Evolutionary conservation across 2,113 vertebrate genomes (phyloP).

Genomic region (Nothoprocta perdicaria): DNA sequence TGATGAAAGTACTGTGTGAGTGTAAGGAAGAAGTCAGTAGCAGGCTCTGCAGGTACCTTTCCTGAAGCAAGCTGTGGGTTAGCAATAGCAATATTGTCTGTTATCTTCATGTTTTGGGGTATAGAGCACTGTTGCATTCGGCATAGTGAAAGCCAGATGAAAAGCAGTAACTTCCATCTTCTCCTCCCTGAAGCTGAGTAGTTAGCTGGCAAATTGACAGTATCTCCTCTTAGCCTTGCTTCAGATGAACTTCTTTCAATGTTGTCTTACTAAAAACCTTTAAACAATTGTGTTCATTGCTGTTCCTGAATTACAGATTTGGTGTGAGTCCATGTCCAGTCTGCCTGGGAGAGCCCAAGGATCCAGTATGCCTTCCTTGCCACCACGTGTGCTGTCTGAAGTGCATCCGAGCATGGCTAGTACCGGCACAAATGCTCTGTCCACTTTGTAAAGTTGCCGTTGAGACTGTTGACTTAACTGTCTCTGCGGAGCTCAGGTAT

Average conservation of each 20-base stretch:
- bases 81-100: background rate
- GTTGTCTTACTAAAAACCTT: background rate
- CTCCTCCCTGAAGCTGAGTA: background rate
- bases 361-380: conserved; percentile 87
- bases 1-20: conserved; percentile 80
- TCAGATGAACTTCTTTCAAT: background rate
- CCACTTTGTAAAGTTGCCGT: conserved; percentile 77
- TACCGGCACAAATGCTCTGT: conserved; percentile 82
- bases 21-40: conserved; percentile 85
- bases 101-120: background rate
- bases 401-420: conserved; percentile 82
- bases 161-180: background rate
- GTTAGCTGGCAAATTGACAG: background rate
- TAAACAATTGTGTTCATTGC: background rate
- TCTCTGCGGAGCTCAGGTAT: conserved; percentile 82
- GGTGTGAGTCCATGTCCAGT: conserved; percentile 76
- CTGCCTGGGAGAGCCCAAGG: conserved; percentile 81
- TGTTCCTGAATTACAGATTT: conserved; percentile 71
- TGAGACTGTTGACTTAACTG: conserved; percentile 22
- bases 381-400: conserved; percentile 83
- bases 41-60: conserved; percentile 79
- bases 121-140: background rate
- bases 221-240: background rate
- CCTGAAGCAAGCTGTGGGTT: background rate
- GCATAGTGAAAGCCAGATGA: background rate